Percentiles rank a stretch among this genome's conserved stretches.
These are phyloP conservation scores for Pampus argenteus DNA, from an alignment of 2,797 vertebrate species.

Conservation along the genomic window DNA sequence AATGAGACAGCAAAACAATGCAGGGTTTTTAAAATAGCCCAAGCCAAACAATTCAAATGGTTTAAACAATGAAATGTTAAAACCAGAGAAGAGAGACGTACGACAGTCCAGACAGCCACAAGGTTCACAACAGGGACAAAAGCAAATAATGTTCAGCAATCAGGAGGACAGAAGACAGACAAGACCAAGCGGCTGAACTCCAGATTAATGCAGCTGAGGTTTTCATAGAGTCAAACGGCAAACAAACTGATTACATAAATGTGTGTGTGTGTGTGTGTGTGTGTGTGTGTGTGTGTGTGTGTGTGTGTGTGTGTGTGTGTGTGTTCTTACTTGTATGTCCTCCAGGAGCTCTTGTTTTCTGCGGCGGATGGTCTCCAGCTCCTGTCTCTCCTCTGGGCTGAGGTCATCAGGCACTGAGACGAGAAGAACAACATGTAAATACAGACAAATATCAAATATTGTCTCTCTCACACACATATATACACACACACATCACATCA, in stretches of 20 bases:
- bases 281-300: slow-evolving; percentile 4
- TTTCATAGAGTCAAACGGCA: slow-evolving; percentile 6
- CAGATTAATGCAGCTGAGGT: slow-evolving; percentile 27
- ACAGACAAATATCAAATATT: slow-evolving; percentile 39
- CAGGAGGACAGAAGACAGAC: slow-evolving; percentile 21
- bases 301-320: slow-evolving; percentile 15
- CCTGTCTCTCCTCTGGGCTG: slow-evolving; percentile 93
- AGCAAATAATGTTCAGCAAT: slow-evolving; percentile 6
- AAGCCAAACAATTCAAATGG: background rate
- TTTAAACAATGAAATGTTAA: slow-evolving; percentile 16
- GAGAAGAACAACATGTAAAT: slow-evolving; percentile 14
- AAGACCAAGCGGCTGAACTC: slow-evolving; percentile 6
- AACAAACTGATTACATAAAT: slow-evolving; percentile 4
- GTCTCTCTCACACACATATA: background rate
- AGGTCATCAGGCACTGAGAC: slow-evolving; percentile 92
- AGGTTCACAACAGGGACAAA: slow-evolving; percentile 24
- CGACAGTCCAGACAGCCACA: slow-evolving; percentile 16
- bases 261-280: background rate
- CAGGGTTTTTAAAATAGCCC: background rate
- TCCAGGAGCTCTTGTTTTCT: slow-evolving; percentile 95
- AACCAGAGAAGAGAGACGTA: background rate
- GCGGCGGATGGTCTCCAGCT: slow-evolving; percentile 94
- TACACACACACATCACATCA: slow-evolving; percentile 10
- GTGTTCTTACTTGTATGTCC: slow-evolving; percentile 91
- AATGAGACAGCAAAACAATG: slow-evolving; percentile 6